phyloP scores from a whole-genome alignment of 2,888 invertebrate species.

The Arctia plantaginis region DNA sequence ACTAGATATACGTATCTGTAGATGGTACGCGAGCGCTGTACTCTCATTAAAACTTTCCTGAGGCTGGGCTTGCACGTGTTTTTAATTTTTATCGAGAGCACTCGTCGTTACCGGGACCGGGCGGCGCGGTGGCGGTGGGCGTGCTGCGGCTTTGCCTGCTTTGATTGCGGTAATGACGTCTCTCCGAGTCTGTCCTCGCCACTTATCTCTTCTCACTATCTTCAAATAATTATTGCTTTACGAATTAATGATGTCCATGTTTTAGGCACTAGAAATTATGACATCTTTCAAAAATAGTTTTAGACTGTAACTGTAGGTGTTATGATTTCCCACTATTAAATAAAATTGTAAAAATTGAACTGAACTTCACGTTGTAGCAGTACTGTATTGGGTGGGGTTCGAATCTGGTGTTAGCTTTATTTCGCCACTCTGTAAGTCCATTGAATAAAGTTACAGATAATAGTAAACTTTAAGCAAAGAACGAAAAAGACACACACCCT shows the following conservation, averaged over 20 bases:
- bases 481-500: background rate
- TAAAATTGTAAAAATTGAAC: background rate
- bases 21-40: conserved; percentile 73
- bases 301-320: conserved; percentile 13
- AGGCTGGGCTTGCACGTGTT: conserved; percentile 85
- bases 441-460: background rate
- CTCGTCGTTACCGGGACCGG: conserved; percentile 78
- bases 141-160: conserved; percentile 76
- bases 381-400: background rate
- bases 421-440: background rate
- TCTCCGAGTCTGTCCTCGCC: conserved; percentile 64
- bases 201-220: conserved; percentile 77
- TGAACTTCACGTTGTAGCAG: conserved; percentile 13
- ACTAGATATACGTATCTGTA: conserved; percentile 57
- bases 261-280: conserved; percentile 63
- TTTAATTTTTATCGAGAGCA: conserved; percentile 87
- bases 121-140: conserved; percentile 34
- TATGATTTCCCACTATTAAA: background rate
- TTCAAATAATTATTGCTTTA: conserved; percentile 79
- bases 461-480: background rate
- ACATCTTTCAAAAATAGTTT: conserved; percentile 22
- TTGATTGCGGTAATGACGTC: conserved; percentile 87
- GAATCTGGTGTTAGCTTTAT: background rate
- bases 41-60: conserved; percentile 87
- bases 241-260: conserved; percentile 74